Evolutionary conservation across 2,888 invertebrate genomes (phyloP), one percentile per base, ranked within the genome.

Genomic region (Standfussiana lucernea): DNA sequence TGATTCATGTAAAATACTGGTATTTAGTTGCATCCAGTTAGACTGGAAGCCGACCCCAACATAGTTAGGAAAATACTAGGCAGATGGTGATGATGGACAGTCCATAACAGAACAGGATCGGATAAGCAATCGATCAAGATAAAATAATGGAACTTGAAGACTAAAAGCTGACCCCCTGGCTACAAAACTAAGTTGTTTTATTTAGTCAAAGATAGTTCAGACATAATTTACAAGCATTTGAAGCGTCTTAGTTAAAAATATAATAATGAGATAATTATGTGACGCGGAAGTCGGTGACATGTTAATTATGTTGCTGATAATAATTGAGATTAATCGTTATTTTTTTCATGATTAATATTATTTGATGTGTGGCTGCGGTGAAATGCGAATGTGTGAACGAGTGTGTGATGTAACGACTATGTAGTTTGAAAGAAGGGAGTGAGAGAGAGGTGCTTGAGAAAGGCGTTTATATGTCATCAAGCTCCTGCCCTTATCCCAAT

Each of bases 231-330:
- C 61, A 40, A 37, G 35, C 42, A 40, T 66, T 66, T 40, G 42
- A 15, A 77, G 21, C 40, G 18, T 24, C 45, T 61, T 37, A 32
- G 42, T 50, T 73, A 42, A 66, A 32, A 66, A 66, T 81, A 76
- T n/a, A 53, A 13, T 42, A 77, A 59, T 32, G 37, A 65, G 64
- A 68, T 74, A 82, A 73, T 24, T 1, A 56, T 61, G 47, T 45
- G 64, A 72, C 67, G 64, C 59, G 68, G 80, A 75, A 82, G 45
- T 69, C 21, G n/a, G 59, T 13, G 56, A 28, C 72, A 53, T 47
- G 50, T 75, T 75, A 75, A 75, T 69, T 82, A 84, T 79, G 61
- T 80, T 69, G 18, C 28, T 59, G 68, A 75, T 79, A 74, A 74
- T 35, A 59, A 83, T 66, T 67, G 40, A 77, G 78, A 83, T 83